Percentiles rank a stretch among this genome's conserved stretches.
Conservation (phyloP, 2,888 invertebrate species). For the Drosophila incognita region DNA sequence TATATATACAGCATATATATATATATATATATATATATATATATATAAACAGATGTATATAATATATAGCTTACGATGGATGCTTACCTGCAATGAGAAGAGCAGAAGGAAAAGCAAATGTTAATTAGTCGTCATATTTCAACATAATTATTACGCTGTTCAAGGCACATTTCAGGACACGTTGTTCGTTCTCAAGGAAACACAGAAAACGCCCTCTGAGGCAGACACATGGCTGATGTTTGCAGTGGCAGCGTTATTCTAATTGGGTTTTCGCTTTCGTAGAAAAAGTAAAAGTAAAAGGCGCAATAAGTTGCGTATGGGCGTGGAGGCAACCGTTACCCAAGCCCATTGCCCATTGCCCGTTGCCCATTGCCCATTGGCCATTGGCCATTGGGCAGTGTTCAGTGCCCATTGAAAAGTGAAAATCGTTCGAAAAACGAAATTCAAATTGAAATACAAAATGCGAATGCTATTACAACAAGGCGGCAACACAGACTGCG, state of each 20-base stretch:
- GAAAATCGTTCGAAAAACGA: conserved; percentile 36
- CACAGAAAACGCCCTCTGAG: neutral
- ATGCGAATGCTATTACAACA: conserved; percentile 30
- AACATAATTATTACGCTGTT: neutral
- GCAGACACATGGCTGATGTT: neutral
- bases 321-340: conserved; percentile 39
- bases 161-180: neutral
- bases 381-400: neutral
- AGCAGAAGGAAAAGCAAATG: conserved; percentile 4
- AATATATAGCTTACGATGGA: neutral
- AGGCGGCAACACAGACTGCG: conserved; percentile 15
- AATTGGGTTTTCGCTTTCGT: conserved; percentile 16
- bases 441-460: conserved; percentile 41
- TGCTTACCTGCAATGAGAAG: conserved; percentile 47
- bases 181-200: neutral
- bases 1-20: neutral
- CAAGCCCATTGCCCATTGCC: conserved; percentile 1
- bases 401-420: conserved; percentile 28
- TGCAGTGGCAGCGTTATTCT: conserved; percentile 15
- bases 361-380: neutral
- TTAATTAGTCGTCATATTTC: conserved; percentile 15
- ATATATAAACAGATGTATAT: neutral
- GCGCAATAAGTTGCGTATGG: conserved; percentile 39
- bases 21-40: neutral
- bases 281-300: conserved; percentile 43